A percentile compares a stretch with the other conserved stretches of the same genome.
phyloP scores from a whole-genome alignment of 1,140 invertebrate genomes.

The Brachionus sp. region DNA sequence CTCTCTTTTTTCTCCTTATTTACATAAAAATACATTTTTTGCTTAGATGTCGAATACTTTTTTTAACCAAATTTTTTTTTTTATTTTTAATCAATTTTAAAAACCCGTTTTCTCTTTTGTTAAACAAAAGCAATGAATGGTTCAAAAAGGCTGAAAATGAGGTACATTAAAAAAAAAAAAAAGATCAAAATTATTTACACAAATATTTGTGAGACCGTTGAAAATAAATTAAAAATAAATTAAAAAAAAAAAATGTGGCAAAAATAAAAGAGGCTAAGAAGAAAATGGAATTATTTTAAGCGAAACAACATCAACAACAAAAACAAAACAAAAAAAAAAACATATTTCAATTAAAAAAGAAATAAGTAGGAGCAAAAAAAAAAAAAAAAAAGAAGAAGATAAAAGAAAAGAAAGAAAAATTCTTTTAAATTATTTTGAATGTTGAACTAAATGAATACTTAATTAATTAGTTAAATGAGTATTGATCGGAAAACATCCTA shows the following conservation, averaged over 20 bases:
- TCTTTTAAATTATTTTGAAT: not conserved
- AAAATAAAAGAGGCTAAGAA: not conserved
- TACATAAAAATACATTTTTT: not conserved
- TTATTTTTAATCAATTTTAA: not conserved
- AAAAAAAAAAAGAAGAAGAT: not conserved
- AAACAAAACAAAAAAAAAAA: not conserved
- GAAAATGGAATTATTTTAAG: constrained; percentile 6
- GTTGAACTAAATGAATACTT: not conserved
- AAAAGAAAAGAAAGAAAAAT: not conserved
- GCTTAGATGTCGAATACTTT: constrained; percentile 25
- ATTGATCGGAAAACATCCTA: not conserved
- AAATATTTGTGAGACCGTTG: not conserved
- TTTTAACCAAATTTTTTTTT: not conserved
- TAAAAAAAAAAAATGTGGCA: not conserved
- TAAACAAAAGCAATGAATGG: not conserved
- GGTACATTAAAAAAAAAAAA: not conserved
- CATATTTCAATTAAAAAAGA: not conserved
- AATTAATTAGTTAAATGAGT: not conserved
- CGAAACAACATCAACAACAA: not conserved
- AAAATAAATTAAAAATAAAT: constrained; percentile 36
- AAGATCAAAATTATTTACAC: not conserved
- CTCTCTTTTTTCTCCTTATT: not conserved
- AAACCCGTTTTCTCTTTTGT: not conserved
- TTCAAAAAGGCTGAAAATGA: not conserved
- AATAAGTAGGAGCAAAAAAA: not conserved